Percentiles rank a stretch among this genome's conserved stretches.
phyloP scores from a whole-genome alignment of 2,113 vertebrate genomes.

The Scalopus aquaticus region DNA sequence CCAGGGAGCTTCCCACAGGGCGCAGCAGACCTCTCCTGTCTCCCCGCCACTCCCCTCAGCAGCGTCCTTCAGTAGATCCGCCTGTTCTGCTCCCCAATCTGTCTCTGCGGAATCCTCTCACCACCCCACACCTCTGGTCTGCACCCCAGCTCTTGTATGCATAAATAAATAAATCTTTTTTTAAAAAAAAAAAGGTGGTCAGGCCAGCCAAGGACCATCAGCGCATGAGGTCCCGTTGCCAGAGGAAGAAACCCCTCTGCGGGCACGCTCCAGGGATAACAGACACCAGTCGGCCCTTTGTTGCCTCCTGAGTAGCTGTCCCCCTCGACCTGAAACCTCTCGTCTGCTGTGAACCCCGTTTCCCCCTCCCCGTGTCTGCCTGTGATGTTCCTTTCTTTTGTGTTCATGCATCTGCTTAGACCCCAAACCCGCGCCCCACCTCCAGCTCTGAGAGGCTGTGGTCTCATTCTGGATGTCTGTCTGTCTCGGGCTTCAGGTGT shows the following conservation, averaged over 20 bases:
- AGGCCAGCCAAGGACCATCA: neutral
- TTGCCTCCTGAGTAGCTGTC: neutral
- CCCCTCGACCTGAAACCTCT: conserved; percentile 30
- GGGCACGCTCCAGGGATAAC: neutral
- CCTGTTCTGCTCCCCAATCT: too few species aligned
- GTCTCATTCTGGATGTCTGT: neutral
- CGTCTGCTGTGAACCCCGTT: neutral
- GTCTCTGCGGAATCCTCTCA: too few species aligned
- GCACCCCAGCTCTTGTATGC: too few species aligned
- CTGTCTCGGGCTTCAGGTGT: neutral
- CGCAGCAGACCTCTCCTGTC: too few species aligned
- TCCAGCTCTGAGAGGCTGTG: neutral
- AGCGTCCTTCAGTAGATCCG: too few species aligned
- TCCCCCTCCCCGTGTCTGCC: neutral
- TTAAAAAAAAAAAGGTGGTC: too few species aligned
- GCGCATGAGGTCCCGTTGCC: fast-evolving
- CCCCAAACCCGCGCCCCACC: neutral
- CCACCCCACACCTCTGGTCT: too few species aligned
- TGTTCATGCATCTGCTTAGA: too few species aligned
- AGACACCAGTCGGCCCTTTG: neutral
- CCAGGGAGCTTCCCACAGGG: too few species aligned
- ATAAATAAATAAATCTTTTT: too few species aligned
- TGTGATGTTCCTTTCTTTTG: neutral
- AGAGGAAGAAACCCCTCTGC: neutral
- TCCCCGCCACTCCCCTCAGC: too few species aligned